Evolutionary conservation across 2,113 vertebrate species (phyloP).

Genomic region (Manacus vitellinus): DNA sequence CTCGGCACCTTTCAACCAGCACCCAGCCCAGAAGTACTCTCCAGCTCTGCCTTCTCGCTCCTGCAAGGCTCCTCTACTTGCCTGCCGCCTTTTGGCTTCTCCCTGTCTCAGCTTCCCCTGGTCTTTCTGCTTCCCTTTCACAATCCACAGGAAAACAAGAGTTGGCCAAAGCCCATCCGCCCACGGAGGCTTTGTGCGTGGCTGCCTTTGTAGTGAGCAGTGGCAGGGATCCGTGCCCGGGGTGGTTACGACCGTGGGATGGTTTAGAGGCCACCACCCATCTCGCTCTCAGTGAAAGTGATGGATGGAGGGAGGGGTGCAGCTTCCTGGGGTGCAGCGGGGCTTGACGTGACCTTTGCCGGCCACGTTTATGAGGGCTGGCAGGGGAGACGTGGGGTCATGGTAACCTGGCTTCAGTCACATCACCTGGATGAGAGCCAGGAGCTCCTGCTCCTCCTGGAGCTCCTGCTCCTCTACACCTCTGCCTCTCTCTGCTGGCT

Average conservation of each 20-base stretch:
- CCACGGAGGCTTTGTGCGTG: neutral
- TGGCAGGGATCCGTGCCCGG: neutral
- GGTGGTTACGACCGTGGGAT: neutral
- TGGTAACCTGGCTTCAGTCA: neutral
- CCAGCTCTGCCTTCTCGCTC: neutral
- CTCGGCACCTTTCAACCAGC: neutral
- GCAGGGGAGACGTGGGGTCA: rapidly evolving
- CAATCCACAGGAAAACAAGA: constrained; percentile 9
- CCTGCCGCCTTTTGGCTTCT: neutral
- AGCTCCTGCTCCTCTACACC: neutral
- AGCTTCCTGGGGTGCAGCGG: neutral
- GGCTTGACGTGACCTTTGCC: neutral
- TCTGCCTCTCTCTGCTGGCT: neutral
- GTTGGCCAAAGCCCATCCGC: neutral
- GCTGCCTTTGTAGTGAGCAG: constrained; percentile 36
- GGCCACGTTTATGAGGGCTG: neutral
- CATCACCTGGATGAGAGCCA: neutral
- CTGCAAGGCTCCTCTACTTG: neutral
- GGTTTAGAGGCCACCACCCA: neutral
- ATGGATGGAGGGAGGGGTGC: neutral
- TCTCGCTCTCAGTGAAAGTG: neutral
- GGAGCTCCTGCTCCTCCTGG: neutral
- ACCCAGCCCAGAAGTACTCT: neutral
- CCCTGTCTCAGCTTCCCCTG: neutral
- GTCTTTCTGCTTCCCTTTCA: constrained; percentile 21